Evolutionary conservation across 2,113 vertebrate species (phyloP), one percentile per base, ranked within the genome.

Genomic region (Monopterus albus): DNA sequence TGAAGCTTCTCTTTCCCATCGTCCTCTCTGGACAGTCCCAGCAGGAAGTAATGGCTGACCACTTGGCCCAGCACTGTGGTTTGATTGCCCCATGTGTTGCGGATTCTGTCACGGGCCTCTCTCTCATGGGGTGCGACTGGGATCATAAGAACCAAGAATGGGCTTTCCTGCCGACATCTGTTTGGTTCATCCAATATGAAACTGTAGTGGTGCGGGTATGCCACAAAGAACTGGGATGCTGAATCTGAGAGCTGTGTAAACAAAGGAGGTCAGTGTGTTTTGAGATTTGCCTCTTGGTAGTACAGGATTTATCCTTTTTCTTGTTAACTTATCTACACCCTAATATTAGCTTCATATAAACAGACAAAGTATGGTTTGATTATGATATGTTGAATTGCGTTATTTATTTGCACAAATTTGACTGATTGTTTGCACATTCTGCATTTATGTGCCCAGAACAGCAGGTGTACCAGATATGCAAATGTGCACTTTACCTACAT

Each of bases 91-190:
- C 85, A 88, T 0, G 88, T 86, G 2, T 50, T 46, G 18, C 83
- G 83, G 42, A 88, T 85, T 1, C 21, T 7, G 2, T 86, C 53
- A 8, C 83, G 83, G 6, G 79, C 67, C 36, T 55, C n/a, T 51
- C 14, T 68, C 72, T 81, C 49, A 12, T 76, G 8, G 0, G 85
- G 74, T 14, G 67, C 53, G 0, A 81, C 79, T 2, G 79, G 79
- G 28, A 83, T 68, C 10, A 88, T 50, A 0, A 89, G 38, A 9
- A 88, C 70, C 51, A 88, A 14, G 51, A 88, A 88, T 0, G 88
- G 81, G 0, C 31, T 76, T 66, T 79, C 73, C 49, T 62, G 18
- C 35, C 0, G 11, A 61, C 88, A 88, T 72, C 74, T 46, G 12
- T 43, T 29, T 2, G 62, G 62, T 45, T 88, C 68, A 2, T 89